Evolutionary conservation across 2,113 vertebrate genomes (phyloP).

Genomic region (Cinclus mexicanus): DNA sequence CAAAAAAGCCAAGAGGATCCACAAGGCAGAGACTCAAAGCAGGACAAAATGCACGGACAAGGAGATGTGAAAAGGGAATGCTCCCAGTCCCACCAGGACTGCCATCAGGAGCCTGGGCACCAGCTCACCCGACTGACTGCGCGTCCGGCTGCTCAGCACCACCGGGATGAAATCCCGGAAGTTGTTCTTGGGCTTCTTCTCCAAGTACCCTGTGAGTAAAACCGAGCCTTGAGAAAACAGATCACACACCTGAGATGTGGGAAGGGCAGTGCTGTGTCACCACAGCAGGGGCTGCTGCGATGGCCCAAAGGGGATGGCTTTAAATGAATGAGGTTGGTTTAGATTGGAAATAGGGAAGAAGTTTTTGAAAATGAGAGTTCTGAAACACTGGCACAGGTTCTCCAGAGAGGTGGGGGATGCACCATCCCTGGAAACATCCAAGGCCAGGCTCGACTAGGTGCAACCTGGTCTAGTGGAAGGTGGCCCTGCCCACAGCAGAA

Average conservation of each 20-base stretch:
- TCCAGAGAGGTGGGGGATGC: neutral
- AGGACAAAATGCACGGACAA: neutral
- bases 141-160: conserved; percentile 81
- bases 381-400: neutral
- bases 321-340: neutral
- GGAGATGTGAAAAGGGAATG: fast-evolving
- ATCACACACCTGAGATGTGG: neutral
- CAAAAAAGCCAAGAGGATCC: neutral
- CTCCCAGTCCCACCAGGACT: neutral
- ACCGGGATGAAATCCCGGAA: conserved; percentile 83
- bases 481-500: neutral
- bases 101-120: neutral
- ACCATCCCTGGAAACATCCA: neutral
- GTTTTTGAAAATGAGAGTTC: neutral
- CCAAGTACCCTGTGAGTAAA: conserved; percentile 68
- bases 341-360: neutral
- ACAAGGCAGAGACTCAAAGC: neutral
- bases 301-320: neutral
- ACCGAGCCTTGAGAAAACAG: neutral
- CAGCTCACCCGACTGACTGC: conserved; percentile 81
- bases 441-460: neutral
- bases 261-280: neutral
- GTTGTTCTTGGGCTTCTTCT: conserved; percentile 84
- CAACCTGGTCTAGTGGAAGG: neutral
- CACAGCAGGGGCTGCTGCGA: neutral